Conservation (phyloP, 2,797 vertebrate species). For the Micropoecilia bifurca region DNA sequence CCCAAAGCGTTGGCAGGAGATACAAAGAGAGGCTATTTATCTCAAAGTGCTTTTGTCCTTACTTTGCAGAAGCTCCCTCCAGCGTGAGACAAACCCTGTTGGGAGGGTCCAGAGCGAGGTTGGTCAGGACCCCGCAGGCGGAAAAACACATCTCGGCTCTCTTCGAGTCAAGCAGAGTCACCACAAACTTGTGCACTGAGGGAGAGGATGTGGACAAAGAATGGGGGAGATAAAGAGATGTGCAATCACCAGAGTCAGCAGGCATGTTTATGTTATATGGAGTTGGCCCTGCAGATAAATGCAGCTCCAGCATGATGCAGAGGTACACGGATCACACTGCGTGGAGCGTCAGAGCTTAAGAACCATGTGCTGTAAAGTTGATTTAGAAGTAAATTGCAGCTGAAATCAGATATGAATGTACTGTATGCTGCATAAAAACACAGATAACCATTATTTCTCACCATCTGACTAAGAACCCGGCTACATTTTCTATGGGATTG, state of each 20-base stretch:
- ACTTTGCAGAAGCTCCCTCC: constrained; percentile 88
- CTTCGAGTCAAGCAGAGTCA: constrained; percentile 90
- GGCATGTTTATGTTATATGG: constrained; percentile 45
- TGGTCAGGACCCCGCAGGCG: constrained; percentile 94
- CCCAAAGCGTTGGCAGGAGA: constrained; percentile 7
- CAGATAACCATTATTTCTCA: not conserved
- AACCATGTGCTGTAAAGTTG: not conserved
- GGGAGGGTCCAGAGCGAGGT: constrained; percentile 87
- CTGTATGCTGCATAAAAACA: not conserved
- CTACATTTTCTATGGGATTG: not conserved
- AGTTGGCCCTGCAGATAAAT: constrained; percentile 61
- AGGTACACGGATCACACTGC: constrained; percentile 9
- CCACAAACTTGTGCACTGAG: constrained; percentile 90
- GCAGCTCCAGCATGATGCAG: constrained; percentile 46
- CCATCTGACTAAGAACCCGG: not conserved
- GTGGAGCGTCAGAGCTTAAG: not conserved
- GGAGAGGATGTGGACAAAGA: constrained; percentile 35
- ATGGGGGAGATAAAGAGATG: constrained; percentile 53
- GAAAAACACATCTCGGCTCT: constrained; percentile 91
- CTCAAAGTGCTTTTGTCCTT: constrained; percentile 64
- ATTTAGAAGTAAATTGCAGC: not conserved
- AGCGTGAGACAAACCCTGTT: constrained; percentile 80
- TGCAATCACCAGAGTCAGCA: constrained; percentile 39
- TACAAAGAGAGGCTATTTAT: not conserved
- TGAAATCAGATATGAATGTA: not conserved